Base-by-base conservation (phyloP, 2,797 vertebrate species). In the Darevskia nairensis region DNA sequence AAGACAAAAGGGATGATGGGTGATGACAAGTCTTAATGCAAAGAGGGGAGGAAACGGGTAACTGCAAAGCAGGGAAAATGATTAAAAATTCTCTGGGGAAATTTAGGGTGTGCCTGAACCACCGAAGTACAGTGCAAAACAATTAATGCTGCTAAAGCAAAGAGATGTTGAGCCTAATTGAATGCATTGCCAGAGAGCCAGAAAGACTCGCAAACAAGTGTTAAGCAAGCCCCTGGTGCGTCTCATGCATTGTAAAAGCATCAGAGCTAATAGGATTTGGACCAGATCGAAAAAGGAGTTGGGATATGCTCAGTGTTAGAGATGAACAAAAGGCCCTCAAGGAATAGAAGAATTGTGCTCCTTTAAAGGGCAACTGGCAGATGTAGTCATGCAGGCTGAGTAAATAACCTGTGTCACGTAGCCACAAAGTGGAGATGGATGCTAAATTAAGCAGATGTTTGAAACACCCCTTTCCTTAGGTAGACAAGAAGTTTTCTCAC, bases 101-200 rank as follows among this genome's bases (percentile, higher is more conserved):
- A 83, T 89, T 50, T 17, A n/a, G 71, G 89, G 88, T 84, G 35
- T 3, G 84, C 84, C 79, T 41, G 44, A 86, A 25, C 13, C 0
- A 0, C 66, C 0, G 0, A 84, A 0, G 0, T 89, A 69, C 71
- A 32, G 41, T 0, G 10, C 68, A 84, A 85, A 89, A 92, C 89
- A 90, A 85, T 79, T 90, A 90, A 86, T 80, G 21, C 77, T 86
- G 82, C 6, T 61, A 82, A 79, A 89, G 87, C 87, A 86, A 79
- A 1, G 89, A 91, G 89, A 86, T 90, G 71, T 39, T 93, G 69
- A 84, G 66, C 61, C 88, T 94, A 92, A 94, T 92, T 93, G 94
- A 87, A 87, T 88, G 89, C 78, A 0, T 6, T 68, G 71, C 77
- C 88, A 86, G 75, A 1, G 64, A 93, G 88, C 85, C 74, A 66